These are phyloP conservation scores for Neofelis nebulosa DNA, from an alignment of 2,113 vertebrate genomes.

Conservation along the genomic window DNA sequence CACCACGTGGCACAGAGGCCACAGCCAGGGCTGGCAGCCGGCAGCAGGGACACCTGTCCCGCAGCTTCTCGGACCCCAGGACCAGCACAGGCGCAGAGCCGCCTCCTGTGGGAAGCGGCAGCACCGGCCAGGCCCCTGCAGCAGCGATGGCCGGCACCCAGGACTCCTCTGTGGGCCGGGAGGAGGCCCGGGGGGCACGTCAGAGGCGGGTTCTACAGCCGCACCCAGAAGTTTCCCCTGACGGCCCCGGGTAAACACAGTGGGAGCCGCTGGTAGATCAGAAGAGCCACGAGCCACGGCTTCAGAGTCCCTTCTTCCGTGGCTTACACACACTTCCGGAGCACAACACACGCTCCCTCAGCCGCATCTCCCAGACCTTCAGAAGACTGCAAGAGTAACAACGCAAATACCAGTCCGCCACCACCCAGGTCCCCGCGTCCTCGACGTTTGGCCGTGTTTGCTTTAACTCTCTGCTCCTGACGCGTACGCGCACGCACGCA, in stretches of 20 bases:
- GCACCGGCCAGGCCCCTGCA: not conserved
- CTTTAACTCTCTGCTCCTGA: not conserved
- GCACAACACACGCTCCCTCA: not conserved
- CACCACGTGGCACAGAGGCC: not conserved
- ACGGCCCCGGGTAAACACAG: rapidly evolving
- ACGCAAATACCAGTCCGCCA: rapidly evolving
- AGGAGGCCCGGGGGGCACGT: not conserved
- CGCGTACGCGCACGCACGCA: rapidly evolving
- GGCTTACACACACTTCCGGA: too few relatives aligned
- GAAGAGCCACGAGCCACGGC: rapidly evolving
- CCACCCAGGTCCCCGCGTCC: not conserved
- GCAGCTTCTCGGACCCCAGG: not conserved
- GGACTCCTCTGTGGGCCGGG: not conserved
- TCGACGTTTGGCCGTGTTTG: not conserved
- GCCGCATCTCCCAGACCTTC: not conserved
- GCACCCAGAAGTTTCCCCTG: not conserved
- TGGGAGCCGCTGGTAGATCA: not conserved
- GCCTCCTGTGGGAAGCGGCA: not conserved
- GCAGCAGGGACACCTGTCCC: rapidly evolving
- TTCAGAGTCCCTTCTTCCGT: not conserved
- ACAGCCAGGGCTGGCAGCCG: rapidly evolving
- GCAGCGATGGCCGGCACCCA: rapidly evolving
- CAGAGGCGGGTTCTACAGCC: not conserved
- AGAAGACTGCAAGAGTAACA: rapidly evolving
- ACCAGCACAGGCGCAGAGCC: not conserved